Evolutionary conservation across 2,888 invertebrate genomes (phyloP).

Genomic region (Spicauda simplicius): DNA sequence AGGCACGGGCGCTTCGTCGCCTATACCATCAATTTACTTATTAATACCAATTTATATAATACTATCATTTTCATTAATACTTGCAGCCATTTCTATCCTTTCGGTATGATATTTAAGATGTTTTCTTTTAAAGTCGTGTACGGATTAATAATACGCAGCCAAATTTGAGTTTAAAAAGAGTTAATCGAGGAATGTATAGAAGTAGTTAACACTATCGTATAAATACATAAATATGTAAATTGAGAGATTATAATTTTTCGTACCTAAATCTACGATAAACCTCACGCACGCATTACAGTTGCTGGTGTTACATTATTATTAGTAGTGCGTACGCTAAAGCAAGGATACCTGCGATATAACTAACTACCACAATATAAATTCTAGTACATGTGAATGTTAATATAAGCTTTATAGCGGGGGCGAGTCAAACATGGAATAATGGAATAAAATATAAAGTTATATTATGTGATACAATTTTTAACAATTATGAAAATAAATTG

Average conservation of each 20-base stretch:
- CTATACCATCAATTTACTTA: slow-evolving; percentile 79
- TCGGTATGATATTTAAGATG: slow-evolving; percentile 73
- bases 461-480: slow-evolving; percentile 25
- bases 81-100: slow-evolving; percentile 57
- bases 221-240: slow-evolving; percentile 57
- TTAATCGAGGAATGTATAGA: slow-evolving; percentile 71
- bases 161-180: slow-evolving; percentile 58
- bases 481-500: slow-evolving; percentile 46
- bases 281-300: slow-evolving; percentile 83
- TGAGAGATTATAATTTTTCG: slow-evolving; percentile 55
- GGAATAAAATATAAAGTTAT: slow-evolving; percentile 41
- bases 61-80: slow-evolving; percentile 54
- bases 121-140: slow-evolving; percentile 75
- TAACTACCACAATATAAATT: slow-evolving; percentile 41
- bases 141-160: slow-evolving; percentile 52
- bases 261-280: slow-evolving; percentile 58
- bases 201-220: slow-evolving; percentile 65
- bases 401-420: slow-evolving; percentile 59
- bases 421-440: slow-evolving; percentile 43
- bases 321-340: slow-evolving; percentile 77
- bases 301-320: slow-evolving; percentile 63
- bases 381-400: slow-evolving; percentile 58
- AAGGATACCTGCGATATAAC: slow-evolving; percentile 55
- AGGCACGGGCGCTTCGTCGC: slow-evolving; percentile 97
- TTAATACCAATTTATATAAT: slow-evolving; percentile 53